These are phyloP conservation scores for Odocoileus hemionus DNA, from an alignment of 2,113 vertebrate genomes.

Conservation along the genomic window DNA sequence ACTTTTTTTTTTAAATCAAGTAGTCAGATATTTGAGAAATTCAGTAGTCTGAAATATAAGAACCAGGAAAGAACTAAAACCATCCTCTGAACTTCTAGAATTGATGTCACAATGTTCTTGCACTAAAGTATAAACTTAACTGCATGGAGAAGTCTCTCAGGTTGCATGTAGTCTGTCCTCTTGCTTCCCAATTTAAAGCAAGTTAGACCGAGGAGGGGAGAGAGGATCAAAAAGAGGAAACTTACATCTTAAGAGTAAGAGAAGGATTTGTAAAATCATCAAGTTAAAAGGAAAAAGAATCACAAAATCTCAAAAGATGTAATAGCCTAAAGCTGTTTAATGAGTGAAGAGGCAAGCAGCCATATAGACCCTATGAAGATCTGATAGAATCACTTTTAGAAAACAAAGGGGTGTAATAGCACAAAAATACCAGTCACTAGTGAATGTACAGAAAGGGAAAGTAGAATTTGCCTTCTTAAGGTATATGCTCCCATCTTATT, in stretches of 20 bases:
- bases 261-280: neutral
- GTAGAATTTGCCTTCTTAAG: neutral
- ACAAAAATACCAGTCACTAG: neutral
- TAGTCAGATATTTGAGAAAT: neutral
- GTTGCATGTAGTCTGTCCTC: neutral
- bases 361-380: neutral
- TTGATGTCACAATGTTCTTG: neutral
- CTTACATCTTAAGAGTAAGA: neutral
- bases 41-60: neutral
- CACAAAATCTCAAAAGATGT: neutral
- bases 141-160: neutral
- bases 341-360: neutral
- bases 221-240: neutral
- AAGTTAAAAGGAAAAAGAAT: neutral
- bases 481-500: neutral
- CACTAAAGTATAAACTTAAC: neutral
- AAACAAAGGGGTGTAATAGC: neutral
- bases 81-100: neutral
- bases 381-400: neutral
- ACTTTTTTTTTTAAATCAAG: neutral
- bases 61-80: neutral
- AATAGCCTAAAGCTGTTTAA: neutral
- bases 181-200: neutral
- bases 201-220: neutral
- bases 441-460: neutral